These are phyloP conservation scores for Nasua narica DNA, from an alignment of 2,797 vertebrate genomes.

Conservation along the genomic window DNA sequence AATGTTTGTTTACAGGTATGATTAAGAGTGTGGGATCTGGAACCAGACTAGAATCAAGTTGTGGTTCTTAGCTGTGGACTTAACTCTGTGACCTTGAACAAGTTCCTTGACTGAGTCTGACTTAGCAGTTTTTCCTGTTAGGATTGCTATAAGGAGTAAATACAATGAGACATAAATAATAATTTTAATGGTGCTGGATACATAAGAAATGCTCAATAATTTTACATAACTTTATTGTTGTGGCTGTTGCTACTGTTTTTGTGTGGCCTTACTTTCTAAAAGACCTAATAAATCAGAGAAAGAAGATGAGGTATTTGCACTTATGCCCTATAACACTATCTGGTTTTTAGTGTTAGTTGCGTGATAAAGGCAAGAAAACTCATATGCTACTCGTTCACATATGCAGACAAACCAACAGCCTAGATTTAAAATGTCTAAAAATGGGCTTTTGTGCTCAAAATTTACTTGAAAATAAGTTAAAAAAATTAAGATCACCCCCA, in stretches of 20 bases:
- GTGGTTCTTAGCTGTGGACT: not conserved
- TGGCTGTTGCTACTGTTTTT: not conserved
- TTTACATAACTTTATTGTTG: not conserved
- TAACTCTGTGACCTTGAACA: not conserved
- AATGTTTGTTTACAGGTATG: not conserved
- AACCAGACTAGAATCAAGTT: not conserved
- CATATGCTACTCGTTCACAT: not conserved
- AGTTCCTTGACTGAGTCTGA: not conserved
- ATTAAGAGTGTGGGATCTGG: not conserved
- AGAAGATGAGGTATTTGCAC: not conserved
- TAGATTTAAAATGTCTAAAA: conserved; percentile 46
- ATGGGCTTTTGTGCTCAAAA: not conserved
- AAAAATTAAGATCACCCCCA: not conserved
- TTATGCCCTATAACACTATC: not conserved
- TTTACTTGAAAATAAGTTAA: conserved; percentile 35
- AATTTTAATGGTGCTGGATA: not conserved
- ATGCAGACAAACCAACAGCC: conserved; percentile 13
- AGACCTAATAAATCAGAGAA: not conserved
- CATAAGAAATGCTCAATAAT: not conserved
- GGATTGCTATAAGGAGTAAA: not conserved
- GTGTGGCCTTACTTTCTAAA: not conserved
- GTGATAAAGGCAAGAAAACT: not conserved
- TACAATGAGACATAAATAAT: not conserved
- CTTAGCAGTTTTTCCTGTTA: not conserved
- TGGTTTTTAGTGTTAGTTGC: conserved; percentile 10